Evolutionary conservation across 2,113 vertebrate genomes (phyloP).

Genomic region (Axis porcinus): DNA sequence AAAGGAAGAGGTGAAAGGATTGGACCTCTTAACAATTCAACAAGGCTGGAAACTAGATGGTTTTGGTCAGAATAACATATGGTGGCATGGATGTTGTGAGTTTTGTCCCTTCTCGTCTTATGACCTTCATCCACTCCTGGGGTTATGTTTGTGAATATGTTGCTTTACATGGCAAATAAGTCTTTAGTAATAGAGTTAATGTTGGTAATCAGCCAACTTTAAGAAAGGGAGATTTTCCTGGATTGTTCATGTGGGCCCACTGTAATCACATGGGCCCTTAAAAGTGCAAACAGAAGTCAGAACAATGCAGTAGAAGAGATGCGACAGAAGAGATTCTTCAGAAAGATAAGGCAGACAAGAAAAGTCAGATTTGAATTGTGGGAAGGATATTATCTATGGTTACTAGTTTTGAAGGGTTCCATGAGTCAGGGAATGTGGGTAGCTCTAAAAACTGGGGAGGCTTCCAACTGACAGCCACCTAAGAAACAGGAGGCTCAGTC

Average conservation of each 20-base stretch:
- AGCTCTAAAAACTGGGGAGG: not conserved
- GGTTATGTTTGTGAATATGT: not conserved
- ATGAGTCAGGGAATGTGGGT: not conserved
- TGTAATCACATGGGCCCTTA: not conserved
- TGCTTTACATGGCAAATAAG: not conserved
- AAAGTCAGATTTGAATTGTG: not conserved
- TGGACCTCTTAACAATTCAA: not conserved
- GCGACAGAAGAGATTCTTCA: not conserved
- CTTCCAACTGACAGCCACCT: not conserved
- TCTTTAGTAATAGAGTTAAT: not conserved
- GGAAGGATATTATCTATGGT: not conserved
- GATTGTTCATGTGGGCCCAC: not conserved
- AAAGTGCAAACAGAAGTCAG: not conserved
- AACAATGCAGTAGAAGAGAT: not conserved
- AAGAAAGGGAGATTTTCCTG: not conserved
- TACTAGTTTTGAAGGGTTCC: not conserved
- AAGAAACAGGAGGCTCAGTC: not conserved
- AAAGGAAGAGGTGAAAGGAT: not conserved
- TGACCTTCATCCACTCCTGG: not conserved
- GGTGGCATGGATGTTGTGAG: not conserved
- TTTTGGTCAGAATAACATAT: not conserved
- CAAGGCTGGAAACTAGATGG: not conserved
- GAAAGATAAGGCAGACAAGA: not conserved
- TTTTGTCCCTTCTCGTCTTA: not conserved
- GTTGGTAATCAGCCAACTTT: not conserved